Percentiles rank a stretch among this genome's conserved stretches.
Conservation (phyloP, 2,797 vertebrate genomes). For the Xiphophorus birchmanni region DNA sequence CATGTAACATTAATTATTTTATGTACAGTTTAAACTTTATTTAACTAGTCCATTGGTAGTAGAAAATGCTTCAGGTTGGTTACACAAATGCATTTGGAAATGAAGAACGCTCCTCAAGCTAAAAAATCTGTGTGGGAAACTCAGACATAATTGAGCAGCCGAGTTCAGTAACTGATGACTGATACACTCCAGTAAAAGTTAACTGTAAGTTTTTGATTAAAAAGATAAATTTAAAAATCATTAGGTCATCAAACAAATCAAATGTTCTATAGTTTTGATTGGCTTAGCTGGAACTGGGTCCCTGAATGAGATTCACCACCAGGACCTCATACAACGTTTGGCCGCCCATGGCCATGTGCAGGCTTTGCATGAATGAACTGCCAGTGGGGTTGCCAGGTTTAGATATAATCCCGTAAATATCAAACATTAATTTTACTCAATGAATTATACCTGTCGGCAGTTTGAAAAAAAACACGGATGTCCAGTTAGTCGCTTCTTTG, state of each 20-base stretch:
- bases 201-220: neutral
- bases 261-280: neutral
- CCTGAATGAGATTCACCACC: neutral
- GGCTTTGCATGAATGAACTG: neutral
- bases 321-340: neutral
- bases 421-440: neutral
- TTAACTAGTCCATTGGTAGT: neutral
- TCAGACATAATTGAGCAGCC: neutral
- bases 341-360: neutral
- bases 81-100: neutral
- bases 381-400: slow-evolving; percentile 48
- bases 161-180: neutral
- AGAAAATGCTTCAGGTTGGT: neutral
- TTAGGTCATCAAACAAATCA: neutral
- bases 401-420: neutral
- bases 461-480: neutral
- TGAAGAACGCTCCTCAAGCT: neutral
- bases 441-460: neutral
- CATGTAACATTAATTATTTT: neutral
- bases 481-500: fast-evolving
- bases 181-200: neutral
- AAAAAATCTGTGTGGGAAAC: neutral
- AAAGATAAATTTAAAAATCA: neutral
- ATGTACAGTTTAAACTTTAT: neutral
- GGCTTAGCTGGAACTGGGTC: neutral